A percentile compares a stretch with the other conserved stretches of the same genome.
Conservation (phyloP, 2,113 vertebrate species). For the Neogale vison region DNA sequence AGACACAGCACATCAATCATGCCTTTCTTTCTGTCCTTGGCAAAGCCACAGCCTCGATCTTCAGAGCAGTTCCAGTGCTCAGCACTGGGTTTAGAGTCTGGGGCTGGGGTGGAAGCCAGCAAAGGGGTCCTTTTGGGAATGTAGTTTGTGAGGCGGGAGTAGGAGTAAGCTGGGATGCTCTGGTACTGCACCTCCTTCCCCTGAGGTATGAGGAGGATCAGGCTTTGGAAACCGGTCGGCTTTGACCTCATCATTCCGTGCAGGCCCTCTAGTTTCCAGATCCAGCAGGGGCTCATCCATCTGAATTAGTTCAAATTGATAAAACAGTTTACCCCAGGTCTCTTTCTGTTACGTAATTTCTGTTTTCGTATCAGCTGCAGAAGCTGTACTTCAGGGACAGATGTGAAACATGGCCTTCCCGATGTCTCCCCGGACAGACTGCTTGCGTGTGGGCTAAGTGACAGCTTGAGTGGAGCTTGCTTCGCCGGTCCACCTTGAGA, state of each 20-base stretch:
- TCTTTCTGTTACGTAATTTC: neutral
- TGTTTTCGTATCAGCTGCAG: neutral
- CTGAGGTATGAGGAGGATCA: neutral
- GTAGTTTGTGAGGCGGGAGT: neutral
- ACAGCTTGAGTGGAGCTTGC: rapidly evolving
- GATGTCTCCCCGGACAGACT: neutral
- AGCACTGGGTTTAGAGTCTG: neutral
- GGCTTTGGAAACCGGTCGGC: neutral
- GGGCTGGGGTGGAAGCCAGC: rapidly evolving
- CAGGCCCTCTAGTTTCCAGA: neutral
- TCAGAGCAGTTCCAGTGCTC: neutral
- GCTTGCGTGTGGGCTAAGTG: rapidly evolving
- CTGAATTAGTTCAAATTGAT: neutral
- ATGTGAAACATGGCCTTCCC: neutral
- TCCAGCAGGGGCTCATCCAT: neutral
- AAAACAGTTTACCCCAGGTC: neutral
- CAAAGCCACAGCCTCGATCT: neutral
- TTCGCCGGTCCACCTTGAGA: neutral
- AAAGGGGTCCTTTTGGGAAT: neutral
- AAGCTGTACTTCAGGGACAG: neutral
- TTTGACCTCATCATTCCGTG: neutral
- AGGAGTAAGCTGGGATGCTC: neutral
- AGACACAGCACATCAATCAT: neutral
- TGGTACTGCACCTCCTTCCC: neutral
- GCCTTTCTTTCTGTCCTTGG: neutral